Conservation (phyloP, 2,797 vertebrate species). For the Gymnocypris eckloni region DNA sequence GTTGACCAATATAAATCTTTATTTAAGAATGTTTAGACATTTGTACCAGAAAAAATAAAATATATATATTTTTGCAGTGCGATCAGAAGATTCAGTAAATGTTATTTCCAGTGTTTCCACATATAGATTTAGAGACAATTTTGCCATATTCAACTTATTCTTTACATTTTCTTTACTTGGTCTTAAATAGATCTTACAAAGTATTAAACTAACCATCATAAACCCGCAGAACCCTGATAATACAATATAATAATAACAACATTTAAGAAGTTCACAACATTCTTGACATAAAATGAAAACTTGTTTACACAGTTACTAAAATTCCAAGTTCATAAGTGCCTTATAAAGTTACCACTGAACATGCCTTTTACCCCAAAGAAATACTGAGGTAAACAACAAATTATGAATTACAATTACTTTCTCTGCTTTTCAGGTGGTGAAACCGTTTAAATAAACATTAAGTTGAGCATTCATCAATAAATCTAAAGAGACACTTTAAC, state of each 20-base stretch:
- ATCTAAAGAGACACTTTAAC: constrained; percentile 19
- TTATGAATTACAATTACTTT: not conserved
- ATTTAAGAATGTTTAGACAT: not conserved
- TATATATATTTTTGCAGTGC: too few species aligned
- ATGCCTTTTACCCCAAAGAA: too few species aligned
- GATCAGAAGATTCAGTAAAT: too few species aligned
- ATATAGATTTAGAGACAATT: too few species aligned
- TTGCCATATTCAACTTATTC: not conserved
- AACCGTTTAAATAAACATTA: too few species aligned
- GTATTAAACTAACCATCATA: not conserved
- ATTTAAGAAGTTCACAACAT: not conserved
- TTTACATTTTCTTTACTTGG: not conserved
- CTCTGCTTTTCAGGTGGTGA: not conserved
- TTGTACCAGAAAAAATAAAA: too few species aligned
- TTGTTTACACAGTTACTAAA: not conserved
- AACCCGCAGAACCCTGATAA: not conserved
- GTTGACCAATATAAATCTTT: not conserved
- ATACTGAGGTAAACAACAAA: not conserved
- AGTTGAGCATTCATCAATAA: too few species aligned
- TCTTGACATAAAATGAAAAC: not conserved
- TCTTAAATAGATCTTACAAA: too few species aligned
- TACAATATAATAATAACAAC: not conserved
- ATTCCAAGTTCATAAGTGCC: not conserved
- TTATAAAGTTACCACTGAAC: not conserved
- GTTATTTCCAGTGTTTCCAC: too few species aligned